Conservation (phyloP, 2,797 vertebrate species). For the Apogon hyalosoma region DNA sequence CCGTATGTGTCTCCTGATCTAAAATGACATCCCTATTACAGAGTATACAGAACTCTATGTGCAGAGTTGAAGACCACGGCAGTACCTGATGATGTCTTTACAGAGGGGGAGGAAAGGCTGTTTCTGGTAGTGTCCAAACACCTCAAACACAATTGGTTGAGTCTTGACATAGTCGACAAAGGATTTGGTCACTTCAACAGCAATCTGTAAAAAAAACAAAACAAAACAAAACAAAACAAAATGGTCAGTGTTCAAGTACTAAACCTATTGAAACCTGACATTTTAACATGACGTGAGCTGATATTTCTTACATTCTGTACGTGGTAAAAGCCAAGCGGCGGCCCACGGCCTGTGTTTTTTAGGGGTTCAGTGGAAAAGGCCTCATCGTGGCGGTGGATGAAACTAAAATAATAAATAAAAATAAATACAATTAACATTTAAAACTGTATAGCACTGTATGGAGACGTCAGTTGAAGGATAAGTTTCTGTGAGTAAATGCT, state of each 20-base stretch:
- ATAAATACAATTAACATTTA: background rate
- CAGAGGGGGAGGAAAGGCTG: constrained; percentile 94
- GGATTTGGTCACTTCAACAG: constrained; percentile 96
- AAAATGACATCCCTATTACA: background rate
- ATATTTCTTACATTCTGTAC: constrained; percentile 92
- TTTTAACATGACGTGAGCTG: background rate
- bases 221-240: too few relatives aligned
- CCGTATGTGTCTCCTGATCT: too few relatives aligned
- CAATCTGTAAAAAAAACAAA: constrained; percentile 86
- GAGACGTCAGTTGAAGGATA: background rate
- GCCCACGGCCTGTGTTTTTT: constrained; percentile 95
- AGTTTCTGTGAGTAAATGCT: constrained; percentile 24
- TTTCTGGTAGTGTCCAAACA: constrained; percentile 98
- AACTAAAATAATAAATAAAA: constrained; percentile 81
- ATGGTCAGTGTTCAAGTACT: constrained; percentile 5
- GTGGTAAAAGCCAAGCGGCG: constrained; percentile 96
- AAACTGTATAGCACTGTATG: background rate
- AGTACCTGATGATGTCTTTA: constrained; percentile 94
- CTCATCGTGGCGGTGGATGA: constrained; percentile 97
- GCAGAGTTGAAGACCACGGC: background rate
- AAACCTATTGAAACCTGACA: background rate
- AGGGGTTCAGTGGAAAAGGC: constrained; percentile 97
- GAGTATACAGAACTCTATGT: background rate
- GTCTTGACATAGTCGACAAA: constrained; percentile 97
- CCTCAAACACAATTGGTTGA: constrained; percentile 97